Percentiles rank a stretch among this genome's conserved stretches.
Evolutionary conservation across 2,888 invertebrate species (phyloP).

Genomic region (Dendrolimus houi): DNA sequence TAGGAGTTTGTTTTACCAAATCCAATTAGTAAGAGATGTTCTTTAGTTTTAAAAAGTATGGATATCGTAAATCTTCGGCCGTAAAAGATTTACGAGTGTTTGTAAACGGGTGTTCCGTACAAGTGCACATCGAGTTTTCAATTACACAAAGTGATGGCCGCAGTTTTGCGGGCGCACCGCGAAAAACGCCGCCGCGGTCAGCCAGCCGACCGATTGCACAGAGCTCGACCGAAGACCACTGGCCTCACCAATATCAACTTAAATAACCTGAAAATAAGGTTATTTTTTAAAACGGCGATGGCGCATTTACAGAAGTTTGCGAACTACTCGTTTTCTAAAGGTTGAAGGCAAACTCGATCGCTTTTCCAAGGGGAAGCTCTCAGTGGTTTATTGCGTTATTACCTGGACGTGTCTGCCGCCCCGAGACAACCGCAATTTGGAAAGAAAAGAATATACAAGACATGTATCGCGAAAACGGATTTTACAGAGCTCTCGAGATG

Average conservation of each 20-base stretch:
- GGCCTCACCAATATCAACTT: constrained; percentile 28
- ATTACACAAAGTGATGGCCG: constrained; percentile 72
- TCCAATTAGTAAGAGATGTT: too few relatives aligned
- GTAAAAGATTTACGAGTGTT: constrained; percentile 49
- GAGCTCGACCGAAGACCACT: constrained; percentile 31
- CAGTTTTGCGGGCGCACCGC: constrained; percentile 53
- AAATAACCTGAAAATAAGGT: constrained; percentile 45
- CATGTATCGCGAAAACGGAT: constrained; percentile 69
- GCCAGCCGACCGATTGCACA: constrained; percentile 59
- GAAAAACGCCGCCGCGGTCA: constrained; percentile 63
- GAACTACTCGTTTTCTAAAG: constrained; percentile 67
- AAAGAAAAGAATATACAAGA: constrained; percentile 55
- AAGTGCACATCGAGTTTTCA: constrained; percentile 73
- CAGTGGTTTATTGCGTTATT: constrained; percentile 76
- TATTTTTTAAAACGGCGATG: constrained; percentile 35
- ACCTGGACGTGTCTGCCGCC: constrained; percentile 73
- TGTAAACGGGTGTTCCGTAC: constrained; percentile 57
- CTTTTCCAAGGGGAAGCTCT: constrained; percentile 72
- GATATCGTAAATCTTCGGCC: constrained; percentile 22
- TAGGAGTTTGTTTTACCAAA: too few relatives aligned
- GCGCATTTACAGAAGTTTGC: constrained; percentile 43
- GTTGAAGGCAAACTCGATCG: constrained; percentile 73
- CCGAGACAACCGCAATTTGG: constrained; percentile 70
- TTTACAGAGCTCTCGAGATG: constrained; percentile 56
- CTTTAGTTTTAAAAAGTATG: constrained; percentile 9